A percentile compares a stretch with the other conserved stretches of the same genome.
phyloP scores from a whole-genome alignment of 2,888 invertebrate species.

The Acronicta psi region DNA sequence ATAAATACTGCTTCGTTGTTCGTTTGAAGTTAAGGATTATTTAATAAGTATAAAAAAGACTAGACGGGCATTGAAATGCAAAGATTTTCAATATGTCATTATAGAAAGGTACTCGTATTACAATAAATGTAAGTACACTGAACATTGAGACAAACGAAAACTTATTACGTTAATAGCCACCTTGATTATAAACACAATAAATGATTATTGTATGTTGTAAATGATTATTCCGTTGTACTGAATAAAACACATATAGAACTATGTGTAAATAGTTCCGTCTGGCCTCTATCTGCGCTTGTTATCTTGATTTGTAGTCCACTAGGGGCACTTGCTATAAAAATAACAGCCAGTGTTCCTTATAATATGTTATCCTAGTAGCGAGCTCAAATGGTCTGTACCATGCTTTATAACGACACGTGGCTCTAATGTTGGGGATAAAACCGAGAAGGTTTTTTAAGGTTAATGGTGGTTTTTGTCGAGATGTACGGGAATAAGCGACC shows the following conservation, averaged over 20 bases:
- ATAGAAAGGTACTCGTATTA: too few relatives aligned
- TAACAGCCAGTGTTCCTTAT: constrained; percentile 72
- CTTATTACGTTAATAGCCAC: not conserved
- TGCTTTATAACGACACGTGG: constrained; percentile 73
- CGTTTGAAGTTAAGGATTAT: too few relatives aligned
- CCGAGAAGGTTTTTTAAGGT: constrained; percentile 64
- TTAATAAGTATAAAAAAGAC: too few relatives aligned
- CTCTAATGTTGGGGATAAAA: constrained; percentile 65
- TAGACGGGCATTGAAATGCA: too few relatives aligned
- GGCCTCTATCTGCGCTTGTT: constrained; percentile 78
- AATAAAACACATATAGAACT: constrained; percentile 58
- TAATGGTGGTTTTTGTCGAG: constrained; percentile 40
- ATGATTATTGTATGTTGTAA: too few relatives aligned
- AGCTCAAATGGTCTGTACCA: constrained; percentile 73
- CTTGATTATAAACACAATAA: too few relatives aligned
- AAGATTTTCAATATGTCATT: too few relatives aligned
- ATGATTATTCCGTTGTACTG: constrained; percentile 53
- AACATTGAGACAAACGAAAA: not conserved
- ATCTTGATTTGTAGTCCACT: constrained; percentile 84
- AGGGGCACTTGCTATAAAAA: constrained; percentile 78
- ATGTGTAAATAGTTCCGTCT: constrained; percentile 78
- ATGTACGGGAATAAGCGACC: not conserved
- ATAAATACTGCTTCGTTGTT: too few relatives aligned
- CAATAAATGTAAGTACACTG: too few relatives aligned
- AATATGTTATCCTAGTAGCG: constrained; percentile 71